A percentile compares a stretch with the other conserved stretches of the same genome.
phyloP scores from a whole-genome alignment of 1,140 invertebrate genomes.

The Brachionus plicatilis region DNA sequence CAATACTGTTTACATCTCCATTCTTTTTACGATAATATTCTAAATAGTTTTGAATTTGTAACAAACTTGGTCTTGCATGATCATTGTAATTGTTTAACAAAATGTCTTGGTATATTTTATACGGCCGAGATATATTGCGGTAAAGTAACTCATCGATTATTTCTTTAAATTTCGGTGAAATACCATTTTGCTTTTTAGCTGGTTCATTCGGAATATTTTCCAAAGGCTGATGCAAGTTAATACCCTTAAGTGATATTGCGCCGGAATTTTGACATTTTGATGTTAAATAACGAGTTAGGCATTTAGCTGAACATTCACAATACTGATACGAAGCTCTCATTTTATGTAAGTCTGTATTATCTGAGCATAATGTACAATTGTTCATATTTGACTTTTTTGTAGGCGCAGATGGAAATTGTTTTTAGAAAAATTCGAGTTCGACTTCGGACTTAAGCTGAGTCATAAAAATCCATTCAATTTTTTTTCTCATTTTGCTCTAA shows the following conservation, averaged over 20 bases:
- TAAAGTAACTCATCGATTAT: not conserved
- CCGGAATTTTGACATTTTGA: not conserved
- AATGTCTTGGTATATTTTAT: not conserved
- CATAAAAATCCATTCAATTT: slow-evolving; percentile 1
- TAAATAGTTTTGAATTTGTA: not conserved
- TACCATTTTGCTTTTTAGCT: not conserved
- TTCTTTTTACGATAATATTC: slow-evolving; percentile 3
- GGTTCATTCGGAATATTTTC: not conserved
- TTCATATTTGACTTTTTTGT: slow-evolving; percentile 8
- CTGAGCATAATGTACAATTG: not conserved
- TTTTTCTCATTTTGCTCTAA: slow-evolving; percentile 9
- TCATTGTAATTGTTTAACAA: not conserved
- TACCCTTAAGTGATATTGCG: not conserved
- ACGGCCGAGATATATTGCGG: not conserved
- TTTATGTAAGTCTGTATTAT: slow-evolving; percentile 16
- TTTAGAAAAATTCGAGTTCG: not conserved
- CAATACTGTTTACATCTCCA: not conserved
- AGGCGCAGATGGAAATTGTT: slow-evolving; percentile 1
- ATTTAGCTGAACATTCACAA: slow-evolving; percentile 1
- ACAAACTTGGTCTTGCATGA: not conserved
- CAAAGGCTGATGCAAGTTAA: not conserved
- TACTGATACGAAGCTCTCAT: not conserved
- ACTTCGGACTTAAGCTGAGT: not conserved
- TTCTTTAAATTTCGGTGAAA: not conserved
- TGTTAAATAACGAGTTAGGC: slow-evolving; percentile 6